Percentiles rank a stretch among this genome's conserved stretches.
phyloP scores from a whole-genome alignment of 2,113 vertebrate genomes.

The Corvus hawaiiensis region DNA sequence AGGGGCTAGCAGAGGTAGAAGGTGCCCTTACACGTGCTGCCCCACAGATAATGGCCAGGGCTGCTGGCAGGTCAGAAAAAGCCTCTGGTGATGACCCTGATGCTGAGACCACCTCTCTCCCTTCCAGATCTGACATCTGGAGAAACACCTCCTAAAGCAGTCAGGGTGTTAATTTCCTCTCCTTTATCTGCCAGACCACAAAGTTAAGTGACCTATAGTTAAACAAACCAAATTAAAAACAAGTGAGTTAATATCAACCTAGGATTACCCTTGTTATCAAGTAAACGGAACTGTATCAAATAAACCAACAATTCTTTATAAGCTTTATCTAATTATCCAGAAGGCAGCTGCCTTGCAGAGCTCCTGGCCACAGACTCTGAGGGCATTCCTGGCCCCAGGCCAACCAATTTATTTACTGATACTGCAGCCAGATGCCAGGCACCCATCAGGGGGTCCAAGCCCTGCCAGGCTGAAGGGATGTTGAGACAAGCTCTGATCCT shows the following conservation, averaged over 20 bases:
- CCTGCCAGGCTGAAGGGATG: background rate
- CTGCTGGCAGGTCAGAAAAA: background rate
- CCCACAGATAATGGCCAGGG: background rate
- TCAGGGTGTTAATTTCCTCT: slow-evolving; percentile 55
- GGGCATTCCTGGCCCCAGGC: background rate
- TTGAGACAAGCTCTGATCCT: background rate
- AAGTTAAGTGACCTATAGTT: slow-evolving; percentile 46
- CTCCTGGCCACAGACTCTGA: background rate
- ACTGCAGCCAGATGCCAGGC: background rate
- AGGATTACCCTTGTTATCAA: slow-evolving; percentile 34
- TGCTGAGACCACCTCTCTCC: background rate
- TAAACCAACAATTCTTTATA: slow-evolving; percentile 56
- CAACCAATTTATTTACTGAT: background rate
- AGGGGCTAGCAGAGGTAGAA: background rate
- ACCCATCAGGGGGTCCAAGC: background rate
- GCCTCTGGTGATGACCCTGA: background rate
- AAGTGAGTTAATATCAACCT: slow-evolving; percentile 47
- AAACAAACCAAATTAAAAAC: slow-evolving; percentile 61
- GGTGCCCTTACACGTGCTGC: background rate
- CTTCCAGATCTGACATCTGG: background rate
- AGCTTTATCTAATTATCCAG: slow-evolving; percentile 55
- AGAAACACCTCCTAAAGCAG: background rate
- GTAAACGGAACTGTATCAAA: slow-evolving; percentile 19
- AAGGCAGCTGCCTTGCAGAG: slow-evolving; percentile 19
- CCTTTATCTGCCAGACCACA: slow-evolving; percentile 38